Evolutionary conservation across 2,797 vertebrate genomes (phyloP), one percentile per base, ranked within the genome.

Genomic region (Botia kubotai): DNA sequence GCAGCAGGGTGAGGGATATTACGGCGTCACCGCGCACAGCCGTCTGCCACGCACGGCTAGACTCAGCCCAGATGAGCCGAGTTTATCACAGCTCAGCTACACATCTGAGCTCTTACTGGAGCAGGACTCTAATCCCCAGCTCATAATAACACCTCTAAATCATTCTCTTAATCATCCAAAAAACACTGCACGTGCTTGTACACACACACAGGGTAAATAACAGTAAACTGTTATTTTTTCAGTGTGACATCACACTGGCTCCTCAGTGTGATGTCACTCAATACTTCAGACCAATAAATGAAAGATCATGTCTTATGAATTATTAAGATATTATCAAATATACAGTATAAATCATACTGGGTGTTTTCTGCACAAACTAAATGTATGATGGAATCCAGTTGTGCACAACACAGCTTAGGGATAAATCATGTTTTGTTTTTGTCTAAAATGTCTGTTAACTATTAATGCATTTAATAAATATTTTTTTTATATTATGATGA

Each of bases 11-110:
- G 68, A 53, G 62, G 60, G 79, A 77, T 69, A 65, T 75, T 55
- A 36, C 73, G 39, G 33, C 19, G 39, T 79, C 29, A 26, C 43
- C 13, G 23, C 33, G 55, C 33, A 80, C 70, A 67, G 78, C 50
- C 36, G 33, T 60, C 14, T 2, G 70, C 39, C 71, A 80, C 43
- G 71, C 79, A 80, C 62, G 52, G 63, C 79, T 68, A 36, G 62
- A 52, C 77, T 76, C 46, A 83, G 67, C 65, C 66, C 52, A 72
- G 82, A 76, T 83, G 50, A 80, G 67, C 67, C 23, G 48, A 80
- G 70, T 80, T 80, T 68, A 80, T 80, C 79, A 60, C 39, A 16
- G 79, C 71, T 80, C 62, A 73, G 21, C 50, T 68, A 58, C 79
- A 80, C 79, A 57, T 58, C 78, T 60, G 62, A 80, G 21, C 36